Percentiles rank a stretch among this genome's conserved stretches.
Conservation (phyloP, 2,113 vertebrate genomes). For the Petrocephalus microphthalmus region DNA sequence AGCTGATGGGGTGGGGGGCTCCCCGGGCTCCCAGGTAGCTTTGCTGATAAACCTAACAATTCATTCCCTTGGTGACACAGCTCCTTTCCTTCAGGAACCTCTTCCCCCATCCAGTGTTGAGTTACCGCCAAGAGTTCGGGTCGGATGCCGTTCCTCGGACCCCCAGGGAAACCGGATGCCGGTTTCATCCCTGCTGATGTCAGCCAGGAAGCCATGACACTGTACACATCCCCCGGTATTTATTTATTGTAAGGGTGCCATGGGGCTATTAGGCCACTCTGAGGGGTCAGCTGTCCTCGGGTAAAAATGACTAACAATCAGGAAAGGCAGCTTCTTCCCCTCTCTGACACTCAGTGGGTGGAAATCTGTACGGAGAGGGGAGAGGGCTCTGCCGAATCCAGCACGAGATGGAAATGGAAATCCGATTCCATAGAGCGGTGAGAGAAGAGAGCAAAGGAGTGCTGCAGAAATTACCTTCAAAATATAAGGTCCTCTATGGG, state of each 20-base stretch:
- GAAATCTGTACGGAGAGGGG: background rate
- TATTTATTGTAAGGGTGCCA: constrained; percentile 15
- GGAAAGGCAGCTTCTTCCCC: constrained; percentile 34
- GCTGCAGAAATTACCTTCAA: background rate
- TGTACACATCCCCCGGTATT: constrained; percentile 19
- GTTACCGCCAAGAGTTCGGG: background rate
- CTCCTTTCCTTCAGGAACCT: background rate
- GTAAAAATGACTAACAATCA: constrained; percentile 23
- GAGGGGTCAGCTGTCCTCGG: constrained; percentile 25
- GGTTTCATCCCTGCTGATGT: background rate
- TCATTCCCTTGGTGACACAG: background rate
- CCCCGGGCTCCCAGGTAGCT: background rate
- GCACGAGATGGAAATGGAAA: background rate
- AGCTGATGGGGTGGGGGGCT: background rate
- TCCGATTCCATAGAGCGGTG: background rate
- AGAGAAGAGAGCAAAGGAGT: background rate
- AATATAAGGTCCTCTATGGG: background rate
- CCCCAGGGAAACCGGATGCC: constrained; percentile 18
- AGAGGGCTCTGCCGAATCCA: background rate
- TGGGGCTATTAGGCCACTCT: background rate
- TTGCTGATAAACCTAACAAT: background rate
- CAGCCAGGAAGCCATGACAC: background rate
- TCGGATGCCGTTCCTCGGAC: background rate
- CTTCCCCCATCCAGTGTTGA: background rate
- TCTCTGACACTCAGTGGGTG: background rate